These are phyloP conservation scores for Spinibarbus caldwelli DNA, from an alignment of 2,797 vertebrate genomes.

Conservation along the genomic window DNA sequence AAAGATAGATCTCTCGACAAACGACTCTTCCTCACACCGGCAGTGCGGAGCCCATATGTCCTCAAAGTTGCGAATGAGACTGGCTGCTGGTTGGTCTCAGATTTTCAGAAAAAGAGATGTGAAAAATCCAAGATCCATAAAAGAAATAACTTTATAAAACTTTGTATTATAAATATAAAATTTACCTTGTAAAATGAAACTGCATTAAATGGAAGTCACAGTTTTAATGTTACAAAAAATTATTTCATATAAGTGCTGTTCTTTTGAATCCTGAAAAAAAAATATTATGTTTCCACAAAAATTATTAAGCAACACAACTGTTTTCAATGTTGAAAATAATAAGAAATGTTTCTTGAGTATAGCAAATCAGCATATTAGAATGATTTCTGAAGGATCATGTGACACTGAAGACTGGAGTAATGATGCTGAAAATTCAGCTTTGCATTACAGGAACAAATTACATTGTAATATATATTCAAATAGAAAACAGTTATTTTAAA, in stretches of 20 bases:
- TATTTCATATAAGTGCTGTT: background rate
- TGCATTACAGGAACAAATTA: background rate
- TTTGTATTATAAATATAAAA: too few species aligned
- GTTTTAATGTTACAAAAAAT: background rate
- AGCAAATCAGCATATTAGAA: background rate
- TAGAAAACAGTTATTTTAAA: background rate
- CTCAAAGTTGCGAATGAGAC: background rate
- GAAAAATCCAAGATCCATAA: background rate
- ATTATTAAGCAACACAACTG: background rate
- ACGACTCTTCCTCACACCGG: slow-evolving; percentile 6
- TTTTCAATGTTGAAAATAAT: background rate
- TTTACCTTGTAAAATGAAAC: too few species aligned
- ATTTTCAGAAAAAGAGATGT: background rate
- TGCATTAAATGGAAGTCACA: background rate
- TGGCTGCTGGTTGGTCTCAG: background rate
- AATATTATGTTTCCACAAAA: background rate
- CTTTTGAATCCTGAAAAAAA: background rate
- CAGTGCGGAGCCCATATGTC: slow-evolving; percentile 11
- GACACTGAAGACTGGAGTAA: background rate
- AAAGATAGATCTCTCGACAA: slow-evolving; percentile 21
- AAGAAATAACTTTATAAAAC: too few species aligned
- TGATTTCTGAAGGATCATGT: background rate
- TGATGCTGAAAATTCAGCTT: background rate
- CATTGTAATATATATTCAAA: background rate
- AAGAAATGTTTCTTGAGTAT: background rate